Evolutionary conservation across 2,888 invertebrate genomes (phyloP), one percentile per base, ranked within the genome.

Genomic region (Napeogenes inachia): DNA sequence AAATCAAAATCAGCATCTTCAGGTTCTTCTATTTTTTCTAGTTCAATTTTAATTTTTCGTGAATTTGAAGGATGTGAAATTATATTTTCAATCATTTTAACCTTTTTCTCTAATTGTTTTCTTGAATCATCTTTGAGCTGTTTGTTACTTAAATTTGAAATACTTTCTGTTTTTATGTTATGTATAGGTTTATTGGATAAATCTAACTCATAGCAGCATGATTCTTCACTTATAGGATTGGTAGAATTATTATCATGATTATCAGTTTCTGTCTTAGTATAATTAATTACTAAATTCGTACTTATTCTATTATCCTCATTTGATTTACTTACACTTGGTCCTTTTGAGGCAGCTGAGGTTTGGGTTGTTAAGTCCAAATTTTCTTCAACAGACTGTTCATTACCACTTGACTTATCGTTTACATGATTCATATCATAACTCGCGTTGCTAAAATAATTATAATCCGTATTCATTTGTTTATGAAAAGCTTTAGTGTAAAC

Each of bases 41-140:
- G 38, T 45, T 53, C 45, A 12, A 59, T 33, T 45, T 61, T 57
- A 21, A 30, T 61, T 59, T 61, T 66, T 35, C 58, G 57, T 6
- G 66, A 57, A 35, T 62, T 68, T 50, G 61, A 64, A 6, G 63
- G 64, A 57, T 68, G 69, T 47, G 78, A 81, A 42, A 86, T 70
- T 30, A 87, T 83, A 57, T 84, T 80, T 68, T 87, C 87, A 60
- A 87, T 86, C 60, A 87, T 68, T 67, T 79, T 82, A 0, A 87
- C 84, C 0, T 87, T 87, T 45, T 85, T 84, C 66, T 86, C 87
- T 38, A 87, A 74, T 72, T 82, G 77, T 13, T 85, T 72, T 61
- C 82, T 76, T 1, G 74, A 76, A 45, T 76, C 73, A 53, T 73
- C 73, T 53, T 67, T 64, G 13, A 62, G 69, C 46, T 66, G 66